Percentiles rank a stretch among this genome's conserved stretches.
Evolutionary conservation across 1,140 invertebrate species (phyloP).

Genomic region (Periplaneta americana): DNA sequence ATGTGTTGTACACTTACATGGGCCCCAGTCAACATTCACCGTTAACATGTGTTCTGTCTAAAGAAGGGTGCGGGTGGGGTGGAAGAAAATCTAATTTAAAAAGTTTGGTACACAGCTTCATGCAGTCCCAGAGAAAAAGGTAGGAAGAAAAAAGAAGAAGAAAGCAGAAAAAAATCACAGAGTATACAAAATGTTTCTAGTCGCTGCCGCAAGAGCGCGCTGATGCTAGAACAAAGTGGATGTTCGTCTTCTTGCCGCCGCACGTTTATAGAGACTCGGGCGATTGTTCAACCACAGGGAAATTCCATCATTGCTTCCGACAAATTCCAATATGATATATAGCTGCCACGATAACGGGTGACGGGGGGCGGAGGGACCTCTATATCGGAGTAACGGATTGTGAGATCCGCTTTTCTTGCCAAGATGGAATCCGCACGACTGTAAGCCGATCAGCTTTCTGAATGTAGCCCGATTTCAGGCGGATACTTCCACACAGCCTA

Average conservation of each 20-base stretch:
- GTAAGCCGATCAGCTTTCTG: neutral
- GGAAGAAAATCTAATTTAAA: neutral
- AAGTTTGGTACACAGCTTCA: neutral
- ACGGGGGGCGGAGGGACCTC: neutral
- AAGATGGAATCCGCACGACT: neutral
- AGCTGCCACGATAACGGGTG: neutral
- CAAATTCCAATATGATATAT: neutral
- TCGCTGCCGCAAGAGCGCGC: neutral
- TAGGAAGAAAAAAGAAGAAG: too few species aligned
- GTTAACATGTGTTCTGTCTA: neutral
- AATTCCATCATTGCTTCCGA: neutral
- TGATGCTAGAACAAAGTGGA: neutral
- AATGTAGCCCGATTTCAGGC: neutral
- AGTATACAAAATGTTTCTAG: neutral
- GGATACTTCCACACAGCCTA: neutral
- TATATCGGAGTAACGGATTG: neutral
- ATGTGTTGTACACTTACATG: too few species aligned
- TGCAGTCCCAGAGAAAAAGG: neutral
- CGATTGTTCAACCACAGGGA: neutral
- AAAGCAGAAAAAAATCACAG: too few species aligned
- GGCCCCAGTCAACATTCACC: too few species aligned
- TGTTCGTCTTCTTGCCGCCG: neutral
- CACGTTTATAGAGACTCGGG: neutral
- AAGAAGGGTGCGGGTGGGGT: too few species aligned
- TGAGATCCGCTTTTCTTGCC: neutral